A percentile compares a stretch with the other conserved stretches of the same genome.
Evolutionary conservation across 2,888 invertebrate genomes (phyloP).

Genomic region (Melieria picta): DNA sequence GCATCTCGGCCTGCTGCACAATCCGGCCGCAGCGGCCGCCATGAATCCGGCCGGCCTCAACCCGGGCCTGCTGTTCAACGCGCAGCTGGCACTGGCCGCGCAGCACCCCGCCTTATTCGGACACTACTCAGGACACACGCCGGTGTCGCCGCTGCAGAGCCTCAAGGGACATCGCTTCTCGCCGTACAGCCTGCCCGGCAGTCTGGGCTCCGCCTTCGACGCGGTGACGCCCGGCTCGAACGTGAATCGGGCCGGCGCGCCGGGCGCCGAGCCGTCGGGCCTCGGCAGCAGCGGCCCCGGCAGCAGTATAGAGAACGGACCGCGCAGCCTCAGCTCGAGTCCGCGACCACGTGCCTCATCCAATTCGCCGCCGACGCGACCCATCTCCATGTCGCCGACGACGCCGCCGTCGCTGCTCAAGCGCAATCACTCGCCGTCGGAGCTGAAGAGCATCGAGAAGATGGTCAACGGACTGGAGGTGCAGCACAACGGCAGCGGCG

Average conservation of each 20-base stretch:
- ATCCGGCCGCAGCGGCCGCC: constrained; percentile 69
- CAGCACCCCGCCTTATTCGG: constrained; percentile 83
- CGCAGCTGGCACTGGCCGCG: constrained; percentile 86
- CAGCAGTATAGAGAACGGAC: constrained; percentile 58
- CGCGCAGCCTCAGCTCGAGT: constrained; percentile 65
- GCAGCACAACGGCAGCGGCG: constrained; percentile 70
- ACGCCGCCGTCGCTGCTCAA: constrained; percentile 66
- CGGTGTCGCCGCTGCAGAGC: constrained; percentile 76
- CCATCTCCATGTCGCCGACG: constrained; percentile 67
- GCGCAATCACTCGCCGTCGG: constrained; percentile 69
- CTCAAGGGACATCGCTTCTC: constrained; percentile 85
- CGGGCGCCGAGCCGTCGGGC: constrained; percentile 48
- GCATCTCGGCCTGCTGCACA: constrained; percentile 73
- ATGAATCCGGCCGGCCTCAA: constrained; percentile 72
- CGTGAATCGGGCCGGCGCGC: constrained; percentile 57
- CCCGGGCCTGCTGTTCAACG: constrained; percentile 87
- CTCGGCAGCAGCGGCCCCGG: constrained; percentile 48
- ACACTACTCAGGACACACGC: constrained; percentile 76
- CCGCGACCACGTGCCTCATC: constrained; percentile 65
- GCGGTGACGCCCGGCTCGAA: constrained; percentile 83
- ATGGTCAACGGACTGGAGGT: constrained; percentile 97
- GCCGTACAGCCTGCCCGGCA: constrained; percentile 86
- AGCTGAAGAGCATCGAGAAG: constrained; percentile 95
- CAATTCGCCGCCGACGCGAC: constrained; percentile 65
- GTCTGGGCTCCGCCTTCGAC: constrained; percentile 86